A percentile compares a stretch with the other conserved stretches of the same genome.
Conservation (phyloP, 2,888 invertebrate species). For the Alentia gelatinosa region DNA sequence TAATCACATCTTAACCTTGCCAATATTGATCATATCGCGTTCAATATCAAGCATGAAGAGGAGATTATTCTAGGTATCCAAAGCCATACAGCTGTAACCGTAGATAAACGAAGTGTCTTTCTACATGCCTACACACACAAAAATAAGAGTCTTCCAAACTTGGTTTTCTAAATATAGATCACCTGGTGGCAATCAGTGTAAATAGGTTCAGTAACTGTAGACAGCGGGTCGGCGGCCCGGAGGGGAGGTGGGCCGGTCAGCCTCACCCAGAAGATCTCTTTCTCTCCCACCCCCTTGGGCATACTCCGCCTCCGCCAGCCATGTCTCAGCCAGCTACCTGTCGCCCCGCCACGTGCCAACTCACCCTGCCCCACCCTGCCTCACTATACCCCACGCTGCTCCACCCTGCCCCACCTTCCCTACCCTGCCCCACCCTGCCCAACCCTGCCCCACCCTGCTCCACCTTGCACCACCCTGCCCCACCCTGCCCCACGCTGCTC, state of each 20-base stretch:
- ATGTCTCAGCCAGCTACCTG: no score
- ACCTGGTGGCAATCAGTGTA: background rate
- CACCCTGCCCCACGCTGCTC: background rate
- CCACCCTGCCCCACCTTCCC: background rate
- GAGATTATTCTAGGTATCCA: no score
- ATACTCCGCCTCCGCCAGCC: no score
- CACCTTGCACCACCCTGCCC: background rate
- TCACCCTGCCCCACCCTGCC: background rate
- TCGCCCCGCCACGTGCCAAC: background rate
- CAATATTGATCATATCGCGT: no score
- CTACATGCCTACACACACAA: background rate
- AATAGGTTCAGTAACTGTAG: background rate
- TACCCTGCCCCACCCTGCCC: background rate
- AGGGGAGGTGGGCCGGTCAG: background rate
- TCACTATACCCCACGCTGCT: background rate
- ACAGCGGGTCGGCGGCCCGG: background rate
- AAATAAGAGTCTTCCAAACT: background rate
- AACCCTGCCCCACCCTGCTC: background rate
- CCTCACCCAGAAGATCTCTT: background rate
- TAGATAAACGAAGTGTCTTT: background rate
- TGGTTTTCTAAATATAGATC: slow-evolving; percentile 1
- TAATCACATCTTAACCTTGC: background rate
- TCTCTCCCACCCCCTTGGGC: no score
- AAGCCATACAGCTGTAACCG: no score
- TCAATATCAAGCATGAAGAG: no score